Evolutionary conservation across 2,888 invertebrate genomes (phyloP), one percentile per base, ranked within the genome.

Genomic region (Campoplex nolae): DNA sequence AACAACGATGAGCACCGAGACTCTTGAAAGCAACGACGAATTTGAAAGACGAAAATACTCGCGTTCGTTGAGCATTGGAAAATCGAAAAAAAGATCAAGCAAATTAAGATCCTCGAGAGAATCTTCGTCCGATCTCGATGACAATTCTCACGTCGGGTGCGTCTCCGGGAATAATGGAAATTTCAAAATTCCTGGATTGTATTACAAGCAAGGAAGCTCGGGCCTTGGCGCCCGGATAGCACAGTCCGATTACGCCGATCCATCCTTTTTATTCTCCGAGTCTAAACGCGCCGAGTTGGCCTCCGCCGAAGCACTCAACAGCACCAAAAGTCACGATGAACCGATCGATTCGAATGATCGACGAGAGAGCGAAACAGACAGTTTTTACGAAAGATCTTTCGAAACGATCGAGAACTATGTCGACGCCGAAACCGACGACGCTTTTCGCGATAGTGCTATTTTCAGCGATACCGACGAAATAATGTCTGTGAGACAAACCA

Each of bases 171-270:
- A 88, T 9, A 74, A 67, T 2, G 80, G 89, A 0, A 87, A 90
- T 38, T 82, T 88, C 0, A 89, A 91, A 48, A 86, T 91, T 74
- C 89, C 91, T n/a, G 89, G 93, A 7, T 68, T 92, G 0, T 94
- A 93, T 73, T 97, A 97, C 92, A 97, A 97, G 92, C 97, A 97
- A 94, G 97, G 98, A 16, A 98, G 98, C 89, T 97, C 97, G 89
- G 96, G 97, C 85, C 96, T 98, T 89, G 98, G 98, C 0, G 98
- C 98, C 62, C 96, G 98, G 88, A 98, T 98, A 93, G 98, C 98
- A 0, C 97, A 97, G 90, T 97, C 97, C 0, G 98, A 98, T 92
- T 98, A 98, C 91, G 97, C 97, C 0, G 97, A 98, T 93, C 98
- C 98, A 0, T 96, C 96, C 75, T 96, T 97, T 28, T 95, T 98